Base-by-base conservation (phyloP, 1,140 invertebrate genomes). In the Pseudomyrmex cubaensis region DNA sequence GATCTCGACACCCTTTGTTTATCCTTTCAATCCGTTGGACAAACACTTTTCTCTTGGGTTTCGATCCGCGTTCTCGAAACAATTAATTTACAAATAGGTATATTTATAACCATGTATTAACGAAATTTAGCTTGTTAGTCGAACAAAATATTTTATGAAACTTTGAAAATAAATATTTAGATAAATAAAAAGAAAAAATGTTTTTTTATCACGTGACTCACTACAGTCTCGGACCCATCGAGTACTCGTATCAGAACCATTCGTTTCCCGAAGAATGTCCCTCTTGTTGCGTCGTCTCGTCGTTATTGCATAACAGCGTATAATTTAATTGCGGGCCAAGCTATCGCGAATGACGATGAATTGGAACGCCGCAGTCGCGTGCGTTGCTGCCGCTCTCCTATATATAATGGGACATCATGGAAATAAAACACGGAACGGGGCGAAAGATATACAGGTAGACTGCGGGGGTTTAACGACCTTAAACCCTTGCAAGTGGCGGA, bases 401-500 rank as follows among this genome's bases (percentile, higher is more conserved):
- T 35, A 35, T 35, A 35, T 35, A 22, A 75, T 67, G 57, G 66
- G 62, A 69, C 87, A 85, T 87, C 87, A 89, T 89, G 87, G 82
- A 25, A 89, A 89, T 89, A 89, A 88, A 87, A 84, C 85, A 69
- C 67, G 76, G 73, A 77, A 89, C 74, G 82, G 59, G 64, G 75
- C 67, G 48, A 72, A 48, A 70, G 57, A 64, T 63, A 57, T 74
- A 73, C 82, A 89, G 76, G 80, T 89, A 84, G 70, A 77, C 56
- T 54, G 48, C 35, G 46, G 76, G 84, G 76, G 90, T 90, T 87
- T 90, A 90, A 90, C 83, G 90, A 90, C 90, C 90, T 88, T 89
- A 67, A 22, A 88, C 83, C 73, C 74, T 22, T 73, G 80, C 84
- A 88, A 86, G 83, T 84, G 77, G 52, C 59, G 77, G 35, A 56